A percentile compares a stretch with the other conserved stretches of the same genome.
Conservation (phyloP, 2,797 vertebrate species). For the Enteromius anoplus region DNA sequence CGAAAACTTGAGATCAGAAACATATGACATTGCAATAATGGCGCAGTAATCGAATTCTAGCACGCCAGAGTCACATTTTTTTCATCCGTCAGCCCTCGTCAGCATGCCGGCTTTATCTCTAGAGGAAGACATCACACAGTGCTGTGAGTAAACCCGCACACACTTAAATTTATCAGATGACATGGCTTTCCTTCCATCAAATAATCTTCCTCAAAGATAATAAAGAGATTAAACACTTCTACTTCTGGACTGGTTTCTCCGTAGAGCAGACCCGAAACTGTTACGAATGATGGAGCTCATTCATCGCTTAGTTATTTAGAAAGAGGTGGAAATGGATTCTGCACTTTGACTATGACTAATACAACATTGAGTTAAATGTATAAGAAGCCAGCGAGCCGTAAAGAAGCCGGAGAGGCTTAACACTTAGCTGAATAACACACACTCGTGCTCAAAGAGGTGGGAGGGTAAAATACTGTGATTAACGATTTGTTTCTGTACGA, state of each 20-base stretch:
- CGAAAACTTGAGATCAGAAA: constrained; percentile 34
- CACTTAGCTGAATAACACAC: constrained; percentile 60
- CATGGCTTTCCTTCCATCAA: constrained; percentile 32
- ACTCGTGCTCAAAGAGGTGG: constrained; percentile 49
- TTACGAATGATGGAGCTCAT: constrained; percentile 52
- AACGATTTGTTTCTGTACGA: constrained; percentile 6
- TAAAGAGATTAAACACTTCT: constrained; percentile 37
- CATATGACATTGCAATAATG: constrained; percentile 28
- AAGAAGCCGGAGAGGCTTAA: constrained; percentile 60
- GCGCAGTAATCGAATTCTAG: not conserved
- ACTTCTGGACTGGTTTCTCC: constrained; percentile 33
- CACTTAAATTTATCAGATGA: constrained; percentile 34
- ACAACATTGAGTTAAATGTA: constrained; percentile 69
- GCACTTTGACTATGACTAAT: constrained; percentile 64
- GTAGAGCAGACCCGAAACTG: constrained; percentile 44
- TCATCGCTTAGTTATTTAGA: constrained; percentile 56
- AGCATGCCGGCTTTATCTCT: not conserved
- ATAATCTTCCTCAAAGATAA: constrained; percentile 36
- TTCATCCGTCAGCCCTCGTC: constrained; percentile 17
- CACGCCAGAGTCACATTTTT: not conserved
- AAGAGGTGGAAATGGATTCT: constrained; percentile 52
- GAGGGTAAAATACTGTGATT: constrained; percentile 36
- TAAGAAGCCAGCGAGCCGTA: constrained; percentile 63
- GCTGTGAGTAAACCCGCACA: constrained; percentile 23
- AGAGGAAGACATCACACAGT: constrained; percentile 38